phyloP scores from a whole-genome alignment of 30 jellyfish, hydroid and myxozoan species.

The Clytia hemisphaerica region DNA sequence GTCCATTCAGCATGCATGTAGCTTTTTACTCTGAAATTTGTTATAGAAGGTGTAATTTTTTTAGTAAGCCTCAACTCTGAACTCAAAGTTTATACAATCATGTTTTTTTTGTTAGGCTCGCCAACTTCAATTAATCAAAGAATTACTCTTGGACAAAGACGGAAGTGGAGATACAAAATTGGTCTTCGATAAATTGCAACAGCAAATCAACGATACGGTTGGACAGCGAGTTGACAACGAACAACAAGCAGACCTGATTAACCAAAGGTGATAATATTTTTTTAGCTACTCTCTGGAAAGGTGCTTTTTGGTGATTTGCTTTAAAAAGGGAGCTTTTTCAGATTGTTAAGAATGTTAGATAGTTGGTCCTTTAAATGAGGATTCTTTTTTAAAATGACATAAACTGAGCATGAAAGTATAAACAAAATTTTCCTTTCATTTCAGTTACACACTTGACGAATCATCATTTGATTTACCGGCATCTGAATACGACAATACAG shows the following conservation, averaged over 20 bases:
- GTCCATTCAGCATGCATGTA: too few species aligned
- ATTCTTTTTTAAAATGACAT: too few species aligned
- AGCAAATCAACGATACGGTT: slow-evolving; percentile 1
- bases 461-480: slow-evolving; percentile 73
- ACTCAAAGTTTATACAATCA: too few species aligned
- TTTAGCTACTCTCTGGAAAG: too few species aligned
- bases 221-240: neutral
- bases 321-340: neutral
- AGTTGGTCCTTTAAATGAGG: too few species aligned
- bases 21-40: too few species aligned
- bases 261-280: slow-evolving; percentile 40
- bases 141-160: slow-evolving; percentile 72
- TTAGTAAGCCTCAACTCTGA: too few species aligned
- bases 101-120: slow-evolving; percentile 48
- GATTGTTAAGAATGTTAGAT: too few species aligned
- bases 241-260: slow-evolving; percentile 12
- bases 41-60: too few species aligned
- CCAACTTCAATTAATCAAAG: slow-evolving; percentile 84
- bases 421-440: slow-evolving; percentile 8
- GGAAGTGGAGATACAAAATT: slow-evolving; percentile 37
- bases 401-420: too few species aligned
- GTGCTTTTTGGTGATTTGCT: too few species aligned
- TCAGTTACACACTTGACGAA: slow-evolving; percentile 74
- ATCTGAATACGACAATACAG: slow-evolving; percentile 82
- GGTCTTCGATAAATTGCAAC: slow-evolving; percentile 16